phyloP scores from a whole-genome alignment of 2,888 invertebrate species.

The Stictocephala bisonia region DNA sequence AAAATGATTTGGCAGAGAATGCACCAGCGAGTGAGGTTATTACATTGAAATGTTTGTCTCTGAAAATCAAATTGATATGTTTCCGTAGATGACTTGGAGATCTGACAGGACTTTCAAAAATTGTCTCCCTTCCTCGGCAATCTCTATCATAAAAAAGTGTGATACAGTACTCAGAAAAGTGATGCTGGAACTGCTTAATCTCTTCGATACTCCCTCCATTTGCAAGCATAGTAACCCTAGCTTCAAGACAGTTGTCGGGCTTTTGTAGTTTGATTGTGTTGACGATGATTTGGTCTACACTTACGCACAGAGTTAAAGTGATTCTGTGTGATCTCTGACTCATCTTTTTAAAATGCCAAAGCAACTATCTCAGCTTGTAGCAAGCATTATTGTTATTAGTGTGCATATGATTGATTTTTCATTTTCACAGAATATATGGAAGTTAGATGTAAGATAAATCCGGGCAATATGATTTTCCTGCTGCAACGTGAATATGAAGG shows the following conservation, averaged over 20 bases:
- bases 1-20: no score
- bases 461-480: no score
- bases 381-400: constrained; percentile 52
- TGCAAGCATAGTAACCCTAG: not conserved
- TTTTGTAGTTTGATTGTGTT: no score
- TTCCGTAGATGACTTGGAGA: not conserved
- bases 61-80: no score
- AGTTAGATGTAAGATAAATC: not conserved
- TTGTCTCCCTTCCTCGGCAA: not conserved
- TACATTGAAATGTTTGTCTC: not conserved
- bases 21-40: not conserved
- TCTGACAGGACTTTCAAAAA: not conserved
- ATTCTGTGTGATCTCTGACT: not conserved
- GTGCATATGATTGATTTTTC: no score
- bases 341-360: constrained; percentile 49
- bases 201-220: not conserved
- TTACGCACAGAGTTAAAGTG: no score
- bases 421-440: not conserved
- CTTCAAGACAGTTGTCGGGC: no score
- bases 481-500: no score
- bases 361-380: constrained; percentile 48
- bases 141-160: constrained; percentile 1
- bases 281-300: no score
- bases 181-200: not conserved
- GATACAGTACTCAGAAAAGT: not conserved